Evolutionary conservation across 2,888 invertebrate genomes (phyloP), one percentile per base, ranked within the genome.

Genomic region (Ceraclea dissimilis): DNA sequence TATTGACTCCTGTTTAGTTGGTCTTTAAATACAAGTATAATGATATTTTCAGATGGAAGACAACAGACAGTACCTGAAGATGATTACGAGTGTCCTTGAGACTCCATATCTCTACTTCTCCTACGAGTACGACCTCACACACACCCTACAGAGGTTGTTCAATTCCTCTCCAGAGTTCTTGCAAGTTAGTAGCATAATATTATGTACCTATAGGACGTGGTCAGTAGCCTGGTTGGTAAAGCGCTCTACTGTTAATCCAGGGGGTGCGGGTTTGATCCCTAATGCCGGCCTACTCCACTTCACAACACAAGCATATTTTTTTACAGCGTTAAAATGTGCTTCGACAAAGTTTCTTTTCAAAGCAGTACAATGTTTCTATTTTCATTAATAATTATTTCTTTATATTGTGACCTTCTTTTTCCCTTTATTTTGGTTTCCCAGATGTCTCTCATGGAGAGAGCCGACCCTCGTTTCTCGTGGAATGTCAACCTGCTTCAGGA

Each of bases 41-140:
- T n/a, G n/a, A n/a, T n/a, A n/a, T 26, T 67, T 68, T 21, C 75
- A 88, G 84, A 83, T 85, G 63, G 81, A 86, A 62, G 88, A 91
- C 69, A 95, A 98, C 72, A 82, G 80, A 60, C 79, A 80, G 4
- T 98, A 97, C 68, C 75, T 94, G 66, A 80, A 82, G 5, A 91
- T 99, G 92, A 68, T 98, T 11, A 86, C 89, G 57, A 78, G 80
- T 57, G 87, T 92, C 0, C 75, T 99, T 53, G 83, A 85, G 39
- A 89, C 90, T 1, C 92, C 93, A 1, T 84, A 86, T 65, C 90
- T 91, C 65, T 99, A 96, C 74, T 98, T 93, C 75, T 96, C 95
- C 16, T 91, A 93, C 66, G 88, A 90, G 1, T 93, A 93, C 68
- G 98, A 99, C 73, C 73, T 99, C 54, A 93, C 93, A 20, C 95